phyloP scores from a whole-genome alignment of 2,888 invertebrate species.

The Aphrophora alni region DNA sequence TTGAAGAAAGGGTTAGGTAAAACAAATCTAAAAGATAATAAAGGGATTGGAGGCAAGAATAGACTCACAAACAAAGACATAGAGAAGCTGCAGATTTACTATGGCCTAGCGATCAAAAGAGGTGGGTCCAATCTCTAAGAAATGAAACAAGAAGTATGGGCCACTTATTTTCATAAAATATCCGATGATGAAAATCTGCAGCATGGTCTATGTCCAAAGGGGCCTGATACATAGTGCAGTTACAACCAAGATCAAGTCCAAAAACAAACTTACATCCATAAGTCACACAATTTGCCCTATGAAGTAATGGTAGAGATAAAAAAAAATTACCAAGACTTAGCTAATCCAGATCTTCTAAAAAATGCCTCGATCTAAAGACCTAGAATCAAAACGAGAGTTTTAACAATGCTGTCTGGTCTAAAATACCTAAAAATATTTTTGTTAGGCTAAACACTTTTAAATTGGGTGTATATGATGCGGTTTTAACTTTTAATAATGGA shows the following conservation, averaged over 20 bases:
- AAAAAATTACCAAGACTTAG: neutral
- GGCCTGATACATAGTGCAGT: neutral
- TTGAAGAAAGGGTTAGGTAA: neutral
- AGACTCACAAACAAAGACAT: constrained; percentile 7
- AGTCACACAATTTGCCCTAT: too few relatives aligned
- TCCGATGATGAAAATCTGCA: too few relatives aligned
- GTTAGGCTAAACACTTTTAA: too few relatives aligned
- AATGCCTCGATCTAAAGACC: neutral
- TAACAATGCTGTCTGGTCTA: too few relatives aligned
- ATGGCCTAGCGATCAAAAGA: constrained; percentile 13
- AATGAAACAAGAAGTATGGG: too few relatives aligned
- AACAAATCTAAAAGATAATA: too few relatives aligned
- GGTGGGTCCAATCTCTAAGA: too few relatives aligned
- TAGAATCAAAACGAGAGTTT: constrained; percentile 13
- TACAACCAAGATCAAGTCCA: constrained; percentile 39
- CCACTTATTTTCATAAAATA: too few relatives aligned
- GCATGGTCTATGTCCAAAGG: too few relatives aligned
- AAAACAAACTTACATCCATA: neutral
- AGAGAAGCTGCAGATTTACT: constrained; percentile 11
- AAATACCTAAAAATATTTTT: too few relatives aligned
- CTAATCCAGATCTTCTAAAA: neutral
- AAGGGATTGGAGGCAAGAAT: too few relatives aligned
- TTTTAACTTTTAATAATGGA: too few relatives aligned
- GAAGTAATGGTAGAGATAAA: constrained; percentile 11
- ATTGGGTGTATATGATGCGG: neutral